These are phyloP conservation scores for Porites divaricata DNA, from an alignment of 92 coral and sea anemone species.

Conservation along the genomic window DNA sequence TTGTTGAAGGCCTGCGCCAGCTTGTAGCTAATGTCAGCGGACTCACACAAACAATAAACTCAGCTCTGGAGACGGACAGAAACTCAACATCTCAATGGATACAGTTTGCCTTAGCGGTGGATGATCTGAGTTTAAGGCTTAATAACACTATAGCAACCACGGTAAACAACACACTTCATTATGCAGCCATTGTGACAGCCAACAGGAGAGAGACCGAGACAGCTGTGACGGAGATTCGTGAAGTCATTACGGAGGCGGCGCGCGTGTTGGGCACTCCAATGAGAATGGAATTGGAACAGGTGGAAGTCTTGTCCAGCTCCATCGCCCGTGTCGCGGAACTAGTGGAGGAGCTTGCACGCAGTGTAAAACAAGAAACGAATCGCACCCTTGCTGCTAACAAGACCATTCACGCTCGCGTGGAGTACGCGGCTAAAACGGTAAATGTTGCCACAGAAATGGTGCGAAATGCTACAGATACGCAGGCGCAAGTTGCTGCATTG, in stretches of 20 bases:
- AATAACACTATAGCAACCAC: conserved; percentile 12
- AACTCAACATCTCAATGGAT: conserved; percentile 57
- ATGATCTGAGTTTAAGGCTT: conserved; percentile 30
- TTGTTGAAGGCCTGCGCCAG: conserved; percentile 65
- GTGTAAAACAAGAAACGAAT: conserved; percentile 49
- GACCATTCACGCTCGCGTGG: conserved; percentile 45
- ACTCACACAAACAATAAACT: conserved; percentile 27
- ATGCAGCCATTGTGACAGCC: conserved; percentile 12
- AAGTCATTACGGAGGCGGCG: conserved; percentile 24
- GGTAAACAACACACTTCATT: conserved; percentile 25
- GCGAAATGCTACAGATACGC: conserved; percentile 23
- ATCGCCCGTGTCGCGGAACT: conserved; percentile 23
- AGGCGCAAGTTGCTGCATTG: conserved; percentile 40
- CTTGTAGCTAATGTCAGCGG: conserved; percentile 51
- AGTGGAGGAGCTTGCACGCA: conserved; percentile 22
- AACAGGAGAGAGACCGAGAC: conserved; percentile 23
- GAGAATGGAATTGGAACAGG: conserved; percentile 23
- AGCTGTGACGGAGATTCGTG: conserved; percentile 35
- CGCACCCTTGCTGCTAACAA: conserved; percentile 50
- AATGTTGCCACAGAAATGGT: conserved; percentile 46
- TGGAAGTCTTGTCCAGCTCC: conserved; percentile 8
- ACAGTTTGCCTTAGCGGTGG: conserved; percentile 27
- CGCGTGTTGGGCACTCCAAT: conserved; percentile 37
- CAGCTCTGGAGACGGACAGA: conserved; percentile 39
- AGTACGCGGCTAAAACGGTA: conserved; percentile 41